phyloP scores from a whole-genome alignment of 2,797 vertebrate genomes.

The Cichlasoma orientale region DNA sequence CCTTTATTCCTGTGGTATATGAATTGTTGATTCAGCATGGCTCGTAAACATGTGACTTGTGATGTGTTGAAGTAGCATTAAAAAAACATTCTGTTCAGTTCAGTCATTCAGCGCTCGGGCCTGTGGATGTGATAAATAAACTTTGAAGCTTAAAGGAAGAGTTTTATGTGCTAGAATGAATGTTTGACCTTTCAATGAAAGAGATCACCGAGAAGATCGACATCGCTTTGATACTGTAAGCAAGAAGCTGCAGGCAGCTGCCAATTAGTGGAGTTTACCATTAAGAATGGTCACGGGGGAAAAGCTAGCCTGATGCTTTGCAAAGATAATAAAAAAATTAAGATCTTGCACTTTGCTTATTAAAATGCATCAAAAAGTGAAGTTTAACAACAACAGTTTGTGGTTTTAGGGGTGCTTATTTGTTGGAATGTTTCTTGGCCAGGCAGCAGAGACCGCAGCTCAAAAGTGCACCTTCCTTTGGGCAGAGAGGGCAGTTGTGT shows the following conservation, averaged over 20 bases:
- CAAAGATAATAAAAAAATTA: too few species aligned
- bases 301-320: neutral
- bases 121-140: neutral
- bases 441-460: neutral
- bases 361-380: neutral
- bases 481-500: neutral
- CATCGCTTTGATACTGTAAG: neutral
- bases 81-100: neutral
- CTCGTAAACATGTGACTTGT: neutral
- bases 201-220: neutral
- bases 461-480: neutral
- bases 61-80: neutral
- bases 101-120: neutral
- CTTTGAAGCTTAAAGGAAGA: accelerated
- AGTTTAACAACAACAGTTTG: neutral
- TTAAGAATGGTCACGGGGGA: neutral
- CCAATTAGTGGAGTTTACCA: accelerated
- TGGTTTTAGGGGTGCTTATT: neutral
- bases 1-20: neutral
- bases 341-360: neutral
- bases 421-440: neutral
- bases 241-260: neutral
- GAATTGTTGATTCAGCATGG: neutral
- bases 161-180: neutral
- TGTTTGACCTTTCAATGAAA: neutral